Base-by-base conservation (phyloP, 2,888 invertebrate species). In the Ichneumoninae sp. region DNA sequence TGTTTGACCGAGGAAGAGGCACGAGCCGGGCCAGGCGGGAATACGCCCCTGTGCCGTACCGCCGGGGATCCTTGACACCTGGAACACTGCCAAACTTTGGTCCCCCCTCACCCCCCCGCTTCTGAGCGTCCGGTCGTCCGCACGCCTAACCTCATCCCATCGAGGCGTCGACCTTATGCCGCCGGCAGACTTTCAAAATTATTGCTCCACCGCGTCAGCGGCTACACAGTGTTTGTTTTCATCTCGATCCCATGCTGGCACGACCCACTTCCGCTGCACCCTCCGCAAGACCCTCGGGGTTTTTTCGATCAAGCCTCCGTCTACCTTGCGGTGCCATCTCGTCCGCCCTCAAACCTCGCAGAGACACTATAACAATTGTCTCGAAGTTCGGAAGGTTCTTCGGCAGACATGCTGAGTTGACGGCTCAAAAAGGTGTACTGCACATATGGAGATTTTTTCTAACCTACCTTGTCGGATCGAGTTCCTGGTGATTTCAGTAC, bases 101-200 rank as follows among this genome's bases (percentile, higher is more conserved):
- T 89, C 86, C 57, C 82, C 78, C 44, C 52, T 4, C 3, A 2
- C 2, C 13, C 44, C 69, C 52, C 70, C 66, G 79, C 16, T 10
- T 1, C 47, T 63, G 30, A 63, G 30, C 77, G 70, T 66, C 73
- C 30, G 60, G 54, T 75, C 70, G 54, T 26, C 36, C 50, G 74
- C 70, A 79, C 26, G 13, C 52, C 66, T 74, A 63, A 54, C 47
- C 65, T 63, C 77, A 52, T 73, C 68, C 77, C 83, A 81, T 84
- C 75, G 83, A 90, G 90, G 89, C 90, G 89, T 90, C 90, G 91
- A 91, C 91, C 92, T 91, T 89, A 91, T 90, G 92, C 91, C 91
- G 91, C 88, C 91, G 90, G 92, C 92, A 92, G 92, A 88, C 91
- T 91, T 91, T 90, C 89, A 90, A 91, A 93, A 92, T 93, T 92